Evolutionary conservation across 2,797 vertebrate genomes (phyloP).

Genomic region (Babyrousa celebensis): DNA sequence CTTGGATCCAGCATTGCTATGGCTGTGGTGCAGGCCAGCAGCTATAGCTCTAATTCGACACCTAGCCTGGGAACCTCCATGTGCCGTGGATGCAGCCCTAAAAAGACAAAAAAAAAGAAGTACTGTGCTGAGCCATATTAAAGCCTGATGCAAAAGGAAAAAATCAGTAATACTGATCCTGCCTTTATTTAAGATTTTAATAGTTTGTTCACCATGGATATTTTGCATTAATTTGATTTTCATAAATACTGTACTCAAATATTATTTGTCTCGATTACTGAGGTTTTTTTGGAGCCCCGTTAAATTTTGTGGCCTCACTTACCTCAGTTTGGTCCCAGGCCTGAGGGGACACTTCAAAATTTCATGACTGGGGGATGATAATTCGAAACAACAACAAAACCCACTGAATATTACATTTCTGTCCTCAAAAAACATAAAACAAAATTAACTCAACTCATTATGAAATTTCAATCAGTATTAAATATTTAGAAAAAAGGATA

Average conservation of each 20-base stretch:
- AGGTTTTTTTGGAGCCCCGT: background rate
- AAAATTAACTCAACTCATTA: background rate
- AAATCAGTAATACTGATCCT: background rate
- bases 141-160: background rate
- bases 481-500: background rate
- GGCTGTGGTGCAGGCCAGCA: too few species aligned
- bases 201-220: background rate
- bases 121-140: background rate
- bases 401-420: background rate
- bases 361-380: background rate
- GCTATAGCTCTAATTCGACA: too few species aligned
- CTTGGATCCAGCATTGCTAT: too few species aligned
- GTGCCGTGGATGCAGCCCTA: too few species aligned
- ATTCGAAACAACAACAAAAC: constrained; percentile 44
- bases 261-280: background rate
- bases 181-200: constrained; percentile 38
- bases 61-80: too few species aligned
- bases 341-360: background rate
- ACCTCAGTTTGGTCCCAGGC: background rate
- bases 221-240: constrained; percentile 29
- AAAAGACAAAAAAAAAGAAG: too few species aligned
- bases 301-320: background rate
- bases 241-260: background rate
- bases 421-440: background rate
- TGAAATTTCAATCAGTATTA: constrained; percentile 31